Evolutionary conservation across 1,140 invertebrate species (phyloP), one percentile per base, ranked within the genome.

Genomic region (Riptortus pedestris): DNA sequence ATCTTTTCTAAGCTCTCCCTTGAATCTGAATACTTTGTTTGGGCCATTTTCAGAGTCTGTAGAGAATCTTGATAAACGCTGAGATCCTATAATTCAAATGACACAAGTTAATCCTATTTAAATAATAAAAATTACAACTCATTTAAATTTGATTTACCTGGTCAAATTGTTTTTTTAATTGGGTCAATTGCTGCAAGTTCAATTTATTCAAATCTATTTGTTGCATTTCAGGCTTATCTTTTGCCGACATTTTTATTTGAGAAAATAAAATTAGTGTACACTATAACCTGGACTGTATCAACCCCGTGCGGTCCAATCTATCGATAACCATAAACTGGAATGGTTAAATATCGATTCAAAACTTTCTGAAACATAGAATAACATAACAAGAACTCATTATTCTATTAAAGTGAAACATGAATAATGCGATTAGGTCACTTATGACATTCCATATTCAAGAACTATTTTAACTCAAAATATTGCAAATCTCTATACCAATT

Each of bases 1-100:
- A 95, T 79, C 77, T 87, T 89, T 67, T 91, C 85, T 28, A 95
- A 78, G 73, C 88, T 86, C 71, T 90, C 85, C 45, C 85, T 86
- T 2, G 92, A 94, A 70, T 91, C 90, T 63, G 85, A 81, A 78
- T 91, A 96, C 77, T 94, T 96, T 12, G 78, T 81, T 76, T 95
- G 92, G 5, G 91, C 92, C 69, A 90, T 81, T 79, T 95, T 93
- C 57, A 96, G 77, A 14, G 88, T 90, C 70, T 89, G 85, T 47
- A 96, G 73, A 0, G 93, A 96, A 65, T 90, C 87, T 78, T 91
- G 86, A 74, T 93, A 90, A 18, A 93, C 80, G 70, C 80, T 80
- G 24, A 97, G 78, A 75, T 96, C 93, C 87, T 89, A 72, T n/a
- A 71, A 78, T 79, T 31, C 58, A 65, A 47, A 66, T 20, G 33